Conservation (phyloP, 2,797 vertebrate species). For the Micromesistius poutassou region DNA sequence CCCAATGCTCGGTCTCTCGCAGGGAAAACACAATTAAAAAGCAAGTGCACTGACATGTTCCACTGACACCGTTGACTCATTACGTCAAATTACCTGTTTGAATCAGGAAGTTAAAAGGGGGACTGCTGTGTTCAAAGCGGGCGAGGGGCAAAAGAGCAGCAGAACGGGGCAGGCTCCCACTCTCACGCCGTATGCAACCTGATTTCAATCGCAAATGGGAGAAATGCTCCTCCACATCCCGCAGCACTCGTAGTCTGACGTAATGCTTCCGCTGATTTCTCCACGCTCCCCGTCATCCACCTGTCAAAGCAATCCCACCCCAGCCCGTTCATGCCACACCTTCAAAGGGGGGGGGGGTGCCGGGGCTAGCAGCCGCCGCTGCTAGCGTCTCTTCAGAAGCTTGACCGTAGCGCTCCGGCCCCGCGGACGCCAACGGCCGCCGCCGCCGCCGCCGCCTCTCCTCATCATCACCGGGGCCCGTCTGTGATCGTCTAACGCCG, state of each 20-base stretch:
- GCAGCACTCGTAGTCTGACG: not conserved
- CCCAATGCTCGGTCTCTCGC: constrained; percentile 7
- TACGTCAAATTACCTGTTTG: constrained; percentile 58
- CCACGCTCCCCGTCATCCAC: not conserved
- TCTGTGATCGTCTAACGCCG: constrained; percentile 44
- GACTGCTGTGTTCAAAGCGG: constrained; percentile 19
- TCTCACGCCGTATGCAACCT: not conserved
- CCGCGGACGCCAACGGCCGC: constrained; percentile 11
- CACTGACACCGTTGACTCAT: constrained; percentile 59
- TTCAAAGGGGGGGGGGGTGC: not conserved
- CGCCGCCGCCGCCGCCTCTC: not conserved
- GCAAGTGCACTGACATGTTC: constrained; percentile 45
- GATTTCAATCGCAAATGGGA: too few species aligned
- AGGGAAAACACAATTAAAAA: constrained; percentile 62
- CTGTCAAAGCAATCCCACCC: not conserved
- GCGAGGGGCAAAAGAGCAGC: constrained; percentile 22
- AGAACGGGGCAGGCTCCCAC: not conserved
- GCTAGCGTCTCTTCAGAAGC: not conserved
- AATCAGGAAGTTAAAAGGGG: constrained; percentile 42
- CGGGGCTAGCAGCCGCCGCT: not conserved
- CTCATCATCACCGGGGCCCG: constrained; percentile 48
- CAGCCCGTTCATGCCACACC: not conserved
- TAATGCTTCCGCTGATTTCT: not conserved
- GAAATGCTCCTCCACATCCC: too few species aligned
- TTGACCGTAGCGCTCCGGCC: not conserved